Evolutionary conservation across 2,888 invertebrate genomes (phyloP).

Genomic region (Smittia aterrima): DNA sequence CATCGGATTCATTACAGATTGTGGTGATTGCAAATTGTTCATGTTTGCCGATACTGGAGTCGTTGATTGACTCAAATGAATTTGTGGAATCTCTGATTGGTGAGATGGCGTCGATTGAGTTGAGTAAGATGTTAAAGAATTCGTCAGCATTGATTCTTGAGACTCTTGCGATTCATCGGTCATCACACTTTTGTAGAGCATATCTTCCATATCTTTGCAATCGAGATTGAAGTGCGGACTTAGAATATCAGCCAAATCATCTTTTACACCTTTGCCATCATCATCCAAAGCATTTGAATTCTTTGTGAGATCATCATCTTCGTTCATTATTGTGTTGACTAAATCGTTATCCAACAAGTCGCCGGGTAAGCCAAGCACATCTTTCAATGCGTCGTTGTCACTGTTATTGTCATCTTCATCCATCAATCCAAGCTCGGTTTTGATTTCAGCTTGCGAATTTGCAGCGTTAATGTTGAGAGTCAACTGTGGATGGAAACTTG

Average conservation of each 20-base stretch:
- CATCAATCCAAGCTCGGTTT: slow-evolving; percentile 43
- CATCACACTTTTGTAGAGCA: slow-evolving; percentile 85
- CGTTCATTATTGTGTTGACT: slow-evolving; percentile 67
- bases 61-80: slow-evolving; percentile 34
- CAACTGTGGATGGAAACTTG: background rate
- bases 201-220: slow-evolving; percentile 72
- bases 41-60: slow-evolving; percentile 23
- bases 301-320: slow-evolving; percentile 54
- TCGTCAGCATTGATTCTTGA: slow-evolving; percentile 62
- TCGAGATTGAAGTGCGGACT: slow-evolving; percentile 72
- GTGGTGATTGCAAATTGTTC: slow-evolving; percentile 34
- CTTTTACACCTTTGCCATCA: slow-evolving; percentile 56
- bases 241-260: slow-evolving; percentile 67
- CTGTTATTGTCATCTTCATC: slow-evolving; percentile 55
- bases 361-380: slow-evolving; percentile 63
- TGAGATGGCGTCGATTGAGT: slow-evolving; percentile 30
- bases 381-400: slow-evolving; percentile 63
- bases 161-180: slow-evolving; percentile 79
- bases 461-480: background rate
- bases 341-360: slow-evolving; percentile 66
- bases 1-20: slow-evolving; percentile 17
- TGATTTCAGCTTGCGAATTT: slow-evolving; percentile 5
- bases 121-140: slow-evolving; percentile 25
- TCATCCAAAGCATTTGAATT: slow-evolving; percentile 8
- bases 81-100: slow-evolving; percentile 29